phyloP scores from a whole-genome alignment of 2,888 invertebrate species.

The Rhagium mordax region DNA sequence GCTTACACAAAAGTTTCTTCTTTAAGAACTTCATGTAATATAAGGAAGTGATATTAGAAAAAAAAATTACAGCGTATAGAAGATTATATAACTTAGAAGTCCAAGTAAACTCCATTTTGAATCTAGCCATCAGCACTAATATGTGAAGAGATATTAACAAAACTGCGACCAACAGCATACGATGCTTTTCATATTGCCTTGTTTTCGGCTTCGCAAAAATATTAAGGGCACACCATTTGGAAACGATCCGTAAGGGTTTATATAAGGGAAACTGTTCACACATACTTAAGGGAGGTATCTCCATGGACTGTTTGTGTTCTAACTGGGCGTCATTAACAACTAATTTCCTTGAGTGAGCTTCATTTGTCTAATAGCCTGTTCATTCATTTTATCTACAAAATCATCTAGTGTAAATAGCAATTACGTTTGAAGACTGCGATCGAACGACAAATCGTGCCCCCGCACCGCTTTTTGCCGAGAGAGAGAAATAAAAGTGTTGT shows the following conservation, averaged over 20 bases:
- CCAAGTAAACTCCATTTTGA: not conserved
- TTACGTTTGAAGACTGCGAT: too few species aligned
- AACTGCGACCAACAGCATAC: not conserved
- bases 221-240: constrained; percentile 1
- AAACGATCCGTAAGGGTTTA: not conserved
- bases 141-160: not conserved
- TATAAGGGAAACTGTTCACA: constrained; percentile 2
- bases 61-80: not conserved
- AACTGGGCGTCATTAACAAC: not conserved
- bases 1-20: not conserved
- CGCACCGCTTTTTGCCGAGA: too few species aligned
- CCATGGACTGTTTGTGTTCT: not conserved
- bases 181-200: not conserved
- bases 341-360: not conserved
- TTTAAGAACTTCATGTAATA: constrained; percentile 6
- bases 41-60: not conserved
- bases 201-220: not conserved
- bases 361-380: not conserved
- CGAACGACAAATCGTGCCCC: too few species aligned
- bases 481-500: too few species aligned
- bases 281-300: not conserved
- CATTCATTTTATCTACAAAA: too few species aligned
- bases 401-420: too few species aligned
- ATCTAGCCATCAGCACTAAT: not conserved
- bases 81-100: not conserved